phyloP scores from a whole-genome alignment of 2,797 vertebrate species.

The Erethizon dorsatum region DNA sequence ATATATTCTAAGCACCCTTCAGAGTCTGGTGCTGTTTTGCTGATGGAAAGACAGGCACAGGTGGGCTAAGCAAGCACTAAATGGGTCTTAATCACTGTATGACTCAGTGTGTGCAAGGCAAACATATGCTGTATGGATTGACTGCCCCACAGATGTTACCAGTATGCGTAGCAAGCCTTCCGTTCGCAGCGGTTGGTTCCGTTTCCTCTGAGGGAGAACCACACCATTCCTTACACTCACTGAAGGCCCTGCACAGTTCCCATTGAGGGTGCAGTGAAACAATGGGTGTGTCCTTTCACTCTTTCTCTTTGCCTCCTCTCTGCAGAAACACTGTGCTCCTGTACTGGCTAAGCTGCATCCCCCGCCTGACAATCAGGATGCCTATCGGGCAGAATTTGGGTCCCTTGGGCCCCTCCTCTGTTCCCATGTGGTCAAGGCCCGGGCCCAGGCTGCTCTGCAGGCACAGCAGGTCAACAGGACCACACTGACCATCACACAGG shows the following conservation, averaged over 20 bases:
- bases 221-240: background rate
- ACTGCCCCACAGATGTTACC: background rate
- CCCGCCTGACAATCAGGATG: slow-evolving; percentile 92
- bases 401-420: slow-evolving; percentile 95
- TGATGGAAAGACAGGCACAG: background rate
- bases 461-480: slow-evolving; percentile 97
- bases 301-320: background rate
- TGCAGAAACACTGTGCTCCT: slow-evolving; percentile 89
- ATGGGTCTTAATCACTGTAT: background rate
- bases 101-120: background rate
- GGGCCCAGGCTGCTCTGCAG: slow-evolving; percentile 95
- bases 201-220: background rate
- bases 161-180: background rate
- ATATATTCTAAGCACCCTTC: background rate
- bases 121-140: background rate
- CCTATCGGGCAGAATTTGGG: slow-evolving; percentile 94
- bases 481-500: slow-evolving; percentile 97
- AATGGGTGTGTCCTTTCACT: no score
- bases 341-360: slow-evolving; percentile 89
- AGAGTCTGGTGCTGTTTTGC: background rate
- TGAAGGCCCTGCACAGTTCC: background rate
- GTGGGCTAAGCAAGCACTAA: background rate
- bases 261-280: background rate
- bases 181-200: background rate
- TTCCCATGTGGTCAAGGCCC: slow-evolving; percentile 95